phyloP scores from a whole-genome alignment of 1,140 invertebrate species.

The Drosophila tani region DNA sequence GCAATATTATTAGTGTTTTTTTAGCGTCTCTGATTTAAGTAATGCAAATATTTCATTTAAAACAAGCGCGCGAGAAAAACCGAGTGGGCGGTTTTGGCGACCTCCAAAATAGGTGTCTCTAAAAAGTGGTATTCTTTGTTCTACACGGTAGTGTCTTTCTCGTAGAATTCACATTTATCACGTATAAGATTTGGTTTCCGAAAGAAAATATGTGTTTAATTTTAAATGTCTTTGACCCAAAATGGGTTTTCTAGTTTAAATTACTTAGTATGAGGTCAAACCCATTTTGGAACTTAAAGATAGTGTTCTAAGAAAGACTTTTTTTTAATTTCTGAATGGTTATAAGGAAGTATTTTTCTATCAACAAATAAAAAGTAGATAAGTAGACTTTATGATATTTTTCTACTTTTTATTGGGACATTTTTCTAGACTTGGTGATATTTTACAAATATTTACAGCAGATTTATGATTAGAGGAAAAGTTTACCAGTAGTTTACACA shows the following conservation, averaged over 20 bases:
- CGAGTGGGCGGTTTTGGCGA: conserved; percentile 34
- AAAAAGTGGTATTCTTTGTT: conserved; percentile 11
- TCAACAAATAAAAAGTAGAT: neutral
- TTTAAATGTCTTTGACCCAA: conserved; percentile 14
- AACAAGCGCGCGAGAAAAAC: conserved; percentile 30
- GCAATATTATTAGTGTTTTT: conserved; percentile 44
- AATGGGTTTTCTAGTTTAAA: neutral
- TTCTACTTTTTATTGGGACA: neutral
- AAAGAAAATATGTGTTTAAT: neutral
- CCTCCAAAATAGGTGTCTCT: conserved; percentile 33
- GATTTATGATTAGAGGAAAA: neutral
- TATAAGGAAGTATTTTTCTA: too few species aligned
- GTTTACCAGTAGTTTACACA: too few species aligned
- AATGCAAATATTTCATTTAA: conserved; percentile 68
- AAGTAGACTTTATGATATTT: neutral
- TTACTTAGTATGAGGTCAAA: neutral
- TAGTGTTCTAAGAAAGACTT: too few species aligned
- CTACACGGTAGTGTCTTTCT: neutral
- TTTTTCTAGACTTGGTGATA: neutral
- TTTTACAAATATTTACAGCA: neutral
- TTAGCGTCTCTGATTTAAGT: conserved; percentile 46
- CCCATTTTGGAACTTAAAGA: neutral
- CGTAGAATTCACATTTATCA: neutral
- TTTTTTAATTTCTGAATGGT: too few species aligned
- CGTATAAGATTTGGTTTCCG: neutral